phyloP scores from a whole-genome alignment of 53 echinoderm and acorn worm species.

The Mesocentrotus franciscanus region DNA sequence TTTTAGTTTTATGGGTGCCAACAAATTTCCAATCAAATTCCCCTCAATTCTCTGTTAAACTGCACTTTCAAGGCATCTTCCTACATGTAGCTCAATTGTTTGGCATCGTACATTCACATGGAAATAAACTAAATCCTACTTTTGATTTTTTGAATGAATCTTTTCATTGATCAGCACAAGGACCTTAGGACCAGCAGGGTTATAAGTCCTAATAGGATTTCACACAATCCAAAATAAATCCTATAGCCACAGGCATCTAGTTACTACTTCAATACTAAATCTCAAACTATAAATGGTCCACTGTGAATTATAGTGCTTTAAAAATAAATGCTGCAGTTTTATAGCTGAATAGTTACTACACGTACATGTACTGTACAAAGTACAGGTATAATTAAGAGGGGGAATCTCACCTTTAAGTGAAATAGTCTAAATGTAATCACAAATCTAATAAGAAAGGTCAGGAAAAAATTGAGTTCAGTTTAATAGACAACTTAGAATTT shows the following conservation, averaged over 20 bases:
- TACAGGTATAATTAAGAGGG: too few relatives aligned
- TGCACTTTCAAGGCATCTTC: neutral
- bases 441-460: too few relatives aligned
- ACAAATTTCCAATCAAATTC: neutral
- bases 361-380: too few relatives aligned
- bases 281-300: neutral
- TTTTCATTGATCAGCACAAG: neutral
- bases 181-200: neutral
- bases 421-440: too few relatives aligned
- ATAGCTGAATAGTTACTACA: too few relatives aligned
- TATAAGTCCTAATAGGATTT: neutral
- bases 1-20: too few relatives aligned
- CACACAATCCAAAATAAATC: neutral
- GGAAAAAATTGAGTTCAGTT: too few relatives aligned
- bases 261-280: neutral
- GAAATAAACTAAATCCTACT: neutral
- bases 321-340: neutral
- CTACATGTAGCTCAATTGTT: neutral
- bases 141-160: neutral
- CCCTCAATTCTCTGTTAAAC: neutral
- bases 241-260: conserved; percentile 16
- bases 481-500: too few relatives aligned
- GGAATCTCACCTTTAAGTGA: too few relatives aligned
- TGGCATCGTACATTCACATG: neutral
- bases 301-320: neutral